Conservation (phyloP, 2,797 vertebrate species). For the Gila robusta region DNA sequence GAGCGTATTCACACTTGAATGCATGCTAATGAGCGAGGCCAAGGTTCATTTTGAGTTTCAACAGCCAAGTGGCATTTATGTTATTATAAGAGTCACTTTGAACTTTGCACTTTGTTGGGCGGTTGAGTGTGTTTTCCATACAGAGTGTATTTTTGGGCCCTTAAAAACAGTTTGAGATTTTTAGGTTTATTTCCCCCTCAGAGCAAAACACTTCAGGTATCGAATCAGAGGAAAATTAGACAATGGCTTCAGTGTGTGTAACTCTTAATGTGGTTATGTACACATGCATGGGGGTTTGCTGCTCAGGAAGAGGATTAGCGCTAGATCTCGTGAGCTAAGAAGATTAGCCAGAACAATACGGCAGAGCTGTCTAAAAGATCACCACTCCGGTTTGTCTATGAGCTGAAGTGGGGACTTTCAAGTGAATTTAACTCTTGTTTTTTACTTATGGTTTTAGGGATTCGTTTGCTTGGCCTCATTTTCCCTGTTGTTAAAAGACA, state of each 20-base stretch:
- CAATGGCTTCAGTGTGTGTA: slow-evolving; percentile 50
- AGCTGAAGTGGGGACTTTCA: slow-evolving; percentile 7
- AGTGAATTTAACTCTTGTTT: slow-evolving; percentile 45
- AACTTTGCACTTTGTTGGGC: neutral
- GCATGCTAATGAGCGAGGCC: slow-evolving; percentile 21
- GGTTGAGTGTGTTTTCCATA: neutral
- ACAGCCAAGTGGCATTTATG: slow-evolving; percentile 17
- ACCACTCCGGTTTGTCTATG: neutral
- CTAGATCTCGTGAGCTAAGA: slow-evolving; percentile 50
- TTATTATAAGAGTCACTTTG: slow-evolving; percentile 1
- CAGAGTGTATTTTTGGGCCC: neutral
- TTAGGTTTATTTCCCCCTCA: neutral
- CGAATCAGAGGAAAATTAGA: slow-evolving; percentile 30
- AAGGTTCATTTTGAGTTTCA: slow-evolving; percentile 21
- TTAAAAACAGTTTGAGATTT: slow-evolving; percentile 1
- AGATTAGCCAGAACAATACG: slow-evolving; percentile 54
- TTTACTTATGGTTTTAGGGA: neutral
- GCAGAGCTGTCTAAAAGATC: slow-evolving; percentile 30
- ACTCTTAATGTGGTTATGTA: slow-evolving; percentile 49
- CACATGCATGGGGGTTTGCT: slow-evolving; percentile 44
- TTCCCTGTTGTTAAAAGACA: slow-evolving; percentile 37
- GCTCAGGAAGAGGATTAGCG: slow-evolving; percentile 50
- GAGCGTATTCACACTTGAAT: slow-evolving; percentile 15
- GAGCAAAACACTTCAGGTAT: slow-evolving; percentile 23
- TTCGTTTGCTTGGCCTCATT: neutral